phyloP scores from a whole-genome alignment of 2,113 vertebrate species.

The Orientallactaga bullata region DNA sequence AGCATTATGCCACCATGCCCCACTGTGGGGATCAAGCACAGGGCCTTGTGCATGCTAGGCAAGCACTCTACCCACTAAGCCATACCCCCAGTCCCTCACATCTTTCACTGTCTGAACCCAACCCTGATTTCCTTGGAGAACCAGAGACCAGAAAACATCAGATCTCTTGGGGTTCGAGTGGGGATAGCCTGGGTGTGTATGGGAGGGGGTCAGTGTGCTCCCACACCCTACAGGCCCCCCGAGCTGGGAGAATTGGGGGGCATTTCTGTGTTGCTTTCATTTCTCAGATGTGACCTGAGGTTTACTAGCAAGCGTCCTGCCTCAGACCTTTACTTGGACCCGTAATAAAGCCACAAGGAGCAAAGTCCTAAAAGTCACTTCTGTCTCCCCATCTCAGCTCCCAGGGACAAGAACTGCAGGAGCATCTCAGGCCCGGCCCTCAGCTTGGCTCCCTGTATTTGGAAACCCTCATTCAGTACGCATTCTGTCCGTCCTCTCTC shows the following conservation, averaged over 20 bases:
- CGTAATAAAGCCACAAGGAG: slow-evolving; percentile 1
- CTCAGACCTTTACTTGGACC: neutral
- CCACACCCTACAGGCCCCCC: neutral
- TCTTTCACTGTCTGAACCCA: neutral
- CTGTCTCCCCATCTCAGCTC: neutral
- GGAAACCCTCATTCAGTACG: too few relatives aligned
- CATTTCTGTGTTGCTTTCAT: neutral
- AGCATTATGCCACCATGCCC: neutral
- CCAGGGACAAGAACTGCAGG: neutral
- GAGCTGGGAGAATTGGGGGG: neutral
- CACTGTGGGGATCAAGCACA: neutral
- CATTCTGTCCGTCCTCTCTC: neutral
- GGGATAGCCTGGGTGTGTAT: neutral
- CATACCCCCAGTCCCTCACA: neutral
- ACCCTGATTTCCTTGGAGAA: slow-evolving; percentile 9
- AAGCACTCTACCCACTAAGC: neutral
- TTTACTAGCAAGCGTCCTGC: slow-evolving; percentile 18
- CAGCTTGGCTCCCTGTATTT: neutral
- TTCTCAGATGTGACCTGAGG: slow-evolving; percentile 16
- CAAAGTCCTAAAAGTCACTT: neutral
- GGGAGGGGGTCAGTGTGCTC: neutral
- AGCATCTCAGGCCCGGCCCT: neutral
- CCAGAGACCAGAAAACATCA: neutral
- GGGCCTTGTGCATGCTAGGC: neutral
- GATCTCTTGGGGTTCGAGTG: neutral